These are phyloP conservation scores for Micrasema longulum DNA, from an alignment of 1,140 invertebrate species.

Conservation along the genomic window DNA sequence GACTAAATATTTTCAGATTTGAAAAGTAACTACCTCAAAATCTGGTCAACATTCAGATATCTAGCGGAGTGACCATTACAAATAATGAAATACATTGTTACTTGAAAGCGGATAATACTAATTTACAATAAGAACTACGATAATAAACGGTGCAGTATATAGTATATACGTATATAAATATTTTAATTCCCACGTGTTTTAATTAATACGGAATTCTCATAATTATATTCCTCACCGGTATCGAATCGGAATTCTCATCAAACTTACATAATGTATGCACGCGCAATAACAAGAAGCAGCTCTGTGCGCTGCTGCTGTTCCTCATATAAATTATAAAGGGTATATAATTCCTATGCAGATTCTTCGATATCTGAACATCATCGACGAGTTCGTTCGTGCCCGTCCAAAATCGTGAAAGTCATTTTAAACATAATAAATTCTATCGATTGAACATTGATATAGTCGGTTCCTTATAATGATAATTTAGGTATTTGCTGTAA, in stretches of 20 bases:
- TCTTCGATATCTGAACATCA: conserved; percentile 18
- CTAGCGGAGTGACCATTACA: background rate
- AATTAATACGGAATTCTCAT: no score
- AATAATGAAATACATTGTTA: background rate
- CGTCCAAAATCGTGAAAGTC: background rate
- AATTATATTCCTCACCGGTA: no score
- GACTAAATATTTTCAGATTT: background rate
- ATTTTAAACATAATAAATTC: no score
- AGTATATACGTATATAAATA: no score
- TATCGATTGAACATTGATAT: background rate
- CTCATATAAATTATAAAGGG: conserved; percentile 17
- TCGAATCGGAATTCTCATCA: background rate
- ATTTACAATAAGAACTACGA: background rate
- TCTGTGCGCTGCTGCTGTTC: background rate
- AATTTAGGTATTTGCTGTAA: no score
- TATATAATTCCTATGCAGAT: conserved; percentile 30
- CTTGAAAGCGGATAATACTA: background rate
- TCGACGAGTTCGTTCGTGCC: background rate
- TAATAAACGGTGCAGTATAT: background rate
- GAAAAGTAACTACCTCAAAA: background rate
- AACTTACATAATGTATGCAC: background rate
- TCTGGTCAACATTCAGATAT: no score
- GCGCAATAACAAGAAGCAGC: conserved; percentile 4
- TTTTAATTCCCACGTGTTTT: no score
- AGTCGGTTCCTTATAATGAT: no score